Evolutionary conservation across 2,113 vertebrate genomes (phyloP).

Genomic region (Xyrauchen texanus): DNA sequence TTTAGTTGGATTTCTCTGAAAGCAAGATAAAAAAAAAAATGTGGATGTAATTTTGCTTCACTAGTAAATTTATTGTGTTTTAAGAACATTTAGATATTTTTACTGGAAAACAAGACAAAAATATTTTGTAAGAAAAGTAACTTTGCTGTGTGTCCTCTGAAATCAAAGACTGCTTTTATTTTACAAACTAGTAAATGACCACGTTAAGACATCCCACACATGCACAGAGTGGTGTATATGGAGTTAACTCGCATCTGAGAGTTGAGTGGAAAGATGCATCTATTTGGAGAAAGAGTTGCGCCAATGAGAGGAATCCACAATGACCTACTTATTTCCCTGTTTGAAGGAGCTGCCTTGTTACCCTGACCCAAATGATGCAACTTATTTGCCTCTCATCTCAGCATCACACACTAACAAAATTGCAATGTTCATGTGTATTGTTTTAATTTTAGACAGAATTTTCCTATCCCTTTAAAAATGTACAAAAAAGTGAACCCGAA

Average conservation of each 20-base stretch:
- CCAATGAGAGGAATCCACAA: constrained; percentile 75
- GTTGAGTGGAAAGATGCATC: constrained; percentile 69
- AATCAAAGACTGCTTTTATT: background rate
- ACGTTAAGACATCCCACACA: background rate
- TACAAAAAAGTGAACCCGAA: background rate
- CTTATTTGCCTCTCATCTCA: constrained; percentile 38
- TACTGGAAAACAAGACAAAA: too few relatives aligned
- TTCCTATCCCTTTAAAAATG: too few relatives aligned
- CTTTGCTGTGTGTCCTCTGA: too few relatives aligned
- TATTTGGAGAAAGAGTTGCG: constrained; percentile 72
- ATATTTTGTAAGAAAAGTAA: too few relatives aligned
- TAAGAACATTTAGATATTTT: too few relatives aligned
- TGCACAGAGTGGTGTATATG: constrained; percentile 5
- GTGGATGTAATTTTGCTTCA: too few relatives aligned
- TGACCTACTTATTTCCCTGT: constrained; percentile 69
- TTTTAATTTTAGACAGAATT: background rate
- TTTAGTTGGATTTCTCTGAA: too few relatives aligned
- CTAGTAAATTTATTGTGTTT: too few relatives aligned
- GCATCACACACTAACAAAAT: constrained; percentile 39
- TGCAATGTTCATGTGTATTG: background rate
- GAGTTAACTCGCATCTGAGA: constrained; percentile 69
- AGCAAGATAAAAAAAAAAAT: too few relatives aligned
- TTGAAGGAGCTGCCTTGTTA: constrained; percentile 71
- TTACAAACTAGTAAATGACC: background rate
- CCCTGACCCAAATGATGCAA: constrained; percentile 60